Conservation (phyloP, 2,113 vertebrate genomes). For the Nibea coibor region DNA sequence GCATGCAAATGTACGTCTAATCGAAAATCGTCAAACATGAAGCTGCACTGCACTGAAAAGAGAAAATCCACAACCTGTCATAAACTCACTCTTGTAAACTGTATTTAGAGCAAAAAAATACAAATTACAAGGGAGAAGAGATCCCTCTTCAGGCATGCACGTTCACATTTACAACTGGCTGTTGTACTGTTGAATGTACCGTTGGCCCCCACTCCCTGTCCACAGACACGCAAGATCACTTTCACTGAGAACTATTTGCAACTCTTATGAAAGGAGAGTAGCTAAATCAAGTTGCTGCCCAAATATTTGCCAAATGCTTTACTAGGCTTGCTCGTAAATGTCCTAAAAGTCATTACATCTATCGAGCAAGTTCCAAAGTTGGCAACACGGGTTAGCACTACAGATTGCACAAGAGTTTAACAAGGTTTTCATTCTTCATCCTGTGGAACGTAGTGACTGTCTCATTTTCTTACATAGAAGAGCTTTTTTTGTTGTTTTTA, state of each 20-base stretch:
- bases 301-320: background rate
- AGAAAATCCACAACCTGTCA: background rate
- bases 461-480: background rate
- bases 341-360: background rate
- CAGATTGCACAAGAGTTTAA: background rate
- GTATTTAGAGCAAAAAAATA: background rate
- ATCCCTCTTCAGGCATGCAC: background rate
- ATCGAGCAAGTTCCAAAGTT: too few species aligned
- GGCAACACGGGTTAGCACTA: too few species aligned
- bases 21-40: background rate
- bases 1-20: background rate
- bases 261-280: background rate
- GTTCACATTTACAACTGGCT: background rate
- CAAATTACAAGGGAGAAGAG: background rate
- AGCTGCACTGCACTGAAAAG: background rate
- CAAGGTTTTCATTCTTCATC: background rate
- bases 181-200: background rate
- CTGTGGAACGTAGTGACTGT: background rate
- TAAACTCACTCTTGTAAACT: background rate
- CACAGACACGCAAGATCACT: background rate
- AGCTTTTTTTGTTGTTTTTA: background rate
- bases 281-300: background rate
- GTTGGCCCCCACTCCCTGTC: background rate
- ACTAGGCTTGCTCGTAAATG: background rate
- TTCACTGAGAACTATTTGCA: background rate